A percentile compares a stretch with the other conserved stretches of the same genome.
These are phyloP conservation scores for Leucophenga montana DNA, from an alignment of 2,888 invertebrate genomes.

Conservation along the genomic window DNA sequence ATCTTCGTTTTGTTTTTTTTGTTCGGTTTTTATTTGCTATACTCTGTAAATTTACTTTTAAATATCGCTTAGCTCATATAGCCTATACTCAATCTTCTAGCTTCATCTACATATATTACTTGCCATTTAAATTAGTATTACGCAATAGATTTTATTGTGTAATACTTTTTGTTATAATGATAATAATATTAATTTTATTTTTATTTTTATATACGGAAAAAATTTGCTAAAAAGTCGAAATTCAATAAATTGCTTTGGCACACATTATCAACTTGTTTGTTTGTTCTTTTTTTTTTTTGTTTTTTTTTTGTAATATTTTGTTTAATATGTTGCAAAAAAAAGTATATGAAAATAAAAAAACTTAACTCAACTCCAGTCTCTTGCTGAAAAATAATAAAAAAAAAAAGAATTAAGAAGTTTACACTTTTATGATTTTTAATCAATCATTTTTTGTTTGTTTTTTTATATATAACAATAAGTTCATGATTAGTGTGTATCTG, in stretches of 20 bases:
- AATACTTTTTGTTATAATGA: background rate
- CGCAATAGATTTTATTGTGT: no score
- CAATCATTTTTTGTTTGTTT: background rate
- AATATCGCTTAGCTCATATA: background rate
- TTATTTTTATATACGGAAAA: background rate
- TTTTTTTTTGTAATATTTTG: no score
- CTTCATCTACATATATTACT: background rate
- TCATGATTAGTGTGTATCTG: conserved; percentile 19
- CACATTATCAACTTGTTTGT: conserved; percentile 41
- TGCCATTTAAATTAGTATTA: background rate
- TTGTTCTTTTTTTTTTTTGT: background rate
- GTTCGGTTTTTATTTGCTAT: background rate
- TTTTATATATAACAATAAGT: background rate
- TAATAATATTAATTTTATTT: background rate
- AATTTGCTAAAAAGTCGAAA: conserved; percentile 35
- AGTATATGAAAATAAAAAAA: no score
- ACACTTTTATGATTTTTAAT: background rate
- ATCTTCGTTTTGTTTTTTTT: background rate
- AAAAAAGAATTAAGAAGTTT: background rate
- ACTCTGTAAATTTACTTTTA: background rate
- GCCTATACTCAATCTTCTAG: background rate
- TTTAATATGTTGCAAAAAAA: no score
- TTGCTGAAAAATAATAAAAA: conserved; percentile 23
- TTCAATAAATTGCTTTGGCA: conserved; percentile 47
- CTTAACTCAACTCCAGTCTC: conserved; percentile 14